phyloP scores from a whole-genome alignment of 2,888 invertebrate species.

The Eupithecia inturbata region DNA sequence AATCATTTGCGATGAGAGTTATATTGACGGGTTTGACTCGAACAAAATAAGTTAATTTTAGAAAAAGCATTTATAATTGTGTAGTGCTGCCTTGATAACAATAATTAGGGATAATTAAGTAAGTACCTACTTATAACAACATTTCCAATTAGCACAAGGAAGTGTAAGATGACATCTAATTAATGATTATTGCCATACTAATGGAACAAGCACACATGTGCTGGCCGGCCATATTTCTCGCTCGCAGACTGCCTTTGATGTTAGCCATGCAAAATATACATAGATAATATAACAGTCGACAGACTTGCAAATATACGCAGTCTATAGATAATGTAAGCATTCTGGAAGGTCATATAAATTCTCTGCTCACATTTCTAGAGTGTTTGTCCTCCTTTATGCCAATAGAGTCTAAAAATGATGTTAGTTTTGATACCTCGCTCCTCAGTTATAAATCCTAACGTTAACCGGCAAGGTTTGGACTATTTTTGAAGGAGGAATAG shows the following conservation, averaged over 20 bases:
- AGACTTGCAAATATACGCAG: not conserved
- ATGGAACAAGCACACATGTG: slow-evolving; percentile 5
- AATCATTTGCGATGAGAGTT: too few species aligned
- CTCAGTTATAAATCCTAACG: too few species aligned
- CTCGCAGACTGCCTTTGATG: slow-evolving; percentile 11
- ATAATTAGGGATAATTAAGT: not conserved
- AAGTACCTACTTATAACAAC: not conserved
- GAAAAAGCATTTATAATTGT: not conserved
- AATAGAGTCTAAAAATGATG: not conserved
- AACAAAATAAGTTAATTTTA: too few species aligned
- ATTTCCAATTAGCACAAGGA: slow-evolving; percentile 6
- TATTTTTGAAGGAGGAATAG: not conserved
- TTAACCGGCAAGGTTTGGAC: not conserved
- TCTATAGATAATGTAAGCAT: not conserved
- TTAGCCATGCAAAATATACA: not conserved
- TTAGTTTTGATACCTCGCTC: too few species aligned
- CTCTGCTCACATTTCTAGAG: too few species aligned
- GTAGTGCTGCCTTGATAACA: not conserved
- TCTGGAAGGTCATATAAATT: not conserved
- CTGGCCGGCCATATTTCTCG: slow-evolving; percentile 5
- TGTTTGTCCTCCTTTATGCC: not conserved
- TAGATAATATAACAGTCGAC: not conserved
- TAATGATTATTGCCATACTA: slow-evolving; percentile 10
- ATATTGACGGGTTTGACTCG: too few species aligned
- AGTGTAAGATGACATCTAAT: slow-evolving; percentile 9